Base-by-base conservation (phyloP, 2,888 invertebrate species). In the Homarus gammarus region DNA sequence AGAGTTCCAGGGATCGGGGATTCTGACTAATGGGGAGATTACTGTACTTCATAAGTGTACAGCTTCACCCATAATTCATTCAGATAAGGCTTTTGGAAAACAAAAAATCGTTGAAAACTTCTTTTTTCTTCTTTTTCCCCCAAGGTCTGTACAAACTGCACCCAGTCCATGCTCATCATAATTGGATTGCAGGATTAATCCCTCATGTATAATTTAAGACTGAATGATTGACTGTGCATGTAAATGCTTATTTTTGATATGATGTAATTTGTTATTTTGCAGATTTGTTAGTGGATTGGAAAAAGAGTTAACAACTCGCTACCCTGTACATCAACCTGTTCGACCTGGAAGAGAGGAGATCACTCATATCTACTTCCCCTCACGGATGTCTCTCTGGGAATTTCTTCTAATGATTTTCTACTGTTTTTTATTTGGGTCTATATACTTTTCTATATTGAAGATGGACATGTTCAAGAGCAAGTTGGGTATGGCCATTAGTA, bases 381-480 rank as follows among this genome's bases (percentile, higher is more conserved):
- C 97, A 84, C 97, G 97, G 93, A 97, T 97, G 92, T 97, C 97
- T 93, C 96, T 97, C 93, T 95, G 96, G 93, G 97, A 98, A 93
- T 96, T 97, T 88, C 95, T 98, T 44, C 94, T 99, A 12, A 95
- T 96, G 36, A 95, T 97, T 90, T 96, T 98, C 1, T 98, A 98
- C 93, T 94, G 97, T 2, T 95, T 98, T 27, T 95, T 99, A 49
- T 98, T 99, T 93, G 95, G 98, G 38, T 99, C 99, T 93, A 96
- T 99, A 49, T 99, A 99, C 93, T 99, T 98, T 94, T 98, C 98
- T 38, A 97, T 99, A 56, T 95, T 98, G 92, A 99, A 99, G 95
- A 98, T 99, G 91, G 99, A 98, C 94, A 96, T 97, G 93, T 97
- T 98, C 64, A 97, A 97, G 93, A 98, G 97, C 0, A 98, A 98